Evolutionary conservation across 2,888 invertebrate genomes (phyloP), one percentile per base, ranked within the genome.

Genomic region (Conus canariensis): DNA sequence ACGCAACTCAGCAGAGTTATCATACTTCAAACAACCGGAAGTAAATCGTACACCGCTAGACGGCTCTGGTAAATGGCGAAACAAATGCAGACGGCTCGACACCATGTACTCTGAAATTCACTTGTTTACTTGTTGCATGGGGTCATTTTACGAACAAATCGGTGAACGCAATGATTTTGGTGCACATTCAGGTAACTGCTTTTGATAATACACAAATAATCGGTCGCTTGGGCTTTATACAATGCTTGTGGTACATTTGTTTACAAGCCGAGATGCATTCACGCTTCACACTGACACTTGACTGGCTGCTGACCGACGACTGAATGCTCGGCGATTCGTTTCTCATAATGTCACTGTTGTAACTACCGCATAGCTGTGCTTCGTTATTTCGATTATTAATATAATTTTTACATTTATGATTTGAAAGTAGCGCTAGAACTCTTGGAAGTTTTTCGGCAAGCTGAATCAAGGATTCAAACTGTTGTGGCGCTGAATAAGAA

Each of bases 51-150:
- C 10, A 10, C 82, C 56, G 82, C 82, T 83, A 83, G 82, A 58
- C 22, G 82, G 14, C 82, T 19, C 82, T 83, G 6, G 19, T 83
- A 10, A 7, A 83, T 83, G 82, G 82, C 82, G 58, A 58, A 83
- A 83, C 56, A 56, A 58, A 83, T 58, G 56, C 58, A 83, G 82
- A 83, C 56, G 82, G 82, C 5, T 58, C 10, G 58, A 56, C 58
- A 83, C 77, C 77, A 6, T 83, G 56, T 19, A 82, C 19, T 19
- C 8, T 58, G 56, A 56, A 58, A 19, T 22, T 19, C 82, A 56
- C 82, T 58, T 83, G 82, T 83, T 83, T 83, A 83, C 82, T 83
- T 83, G 82, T 83, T 83, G 82, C 82, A 22, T 58, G 82, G 58
- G 22, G 22, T 12, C 58, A 19, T 58, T 83, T 56, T 7, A 9